Conservation (phyloP, 1,140 invertebrate species). For the Apis dorsata region DNA sequence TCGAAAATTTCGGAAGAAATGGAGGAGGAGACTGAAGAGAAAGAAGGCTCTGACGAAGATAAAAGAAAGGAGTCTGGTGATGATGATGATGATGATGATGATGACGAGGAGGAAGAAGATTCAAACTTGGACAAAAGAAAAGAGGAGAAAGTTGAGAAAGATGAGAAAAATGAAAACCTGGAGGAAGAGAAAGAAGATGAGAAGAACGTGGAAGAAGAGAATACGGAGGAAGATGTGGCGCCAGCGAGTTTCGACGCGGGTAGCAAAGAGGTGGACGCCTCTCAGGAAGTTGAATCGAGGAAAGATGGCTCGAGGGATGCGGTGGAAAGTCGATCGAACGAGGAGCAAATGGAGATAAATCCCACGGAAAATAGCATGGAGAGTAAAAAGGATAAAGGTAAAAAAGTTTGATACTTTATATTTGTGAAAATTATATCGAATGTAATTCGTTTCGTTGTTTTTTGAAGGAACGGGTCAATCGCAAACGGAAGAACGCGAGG, state of each 20-base stretch:
- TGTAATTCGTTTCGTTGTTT: background rate
- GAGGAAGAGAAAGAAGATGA: conserved; percentile 58
- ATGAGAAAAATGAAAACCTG: conserved; percentile 64
- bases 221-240: conserved; percentile 72
- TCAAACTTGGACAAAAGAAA: conserved; percentile 53
- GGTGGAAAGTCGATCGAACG: conserved; percentile 61
- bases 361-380: conserved; percentile 76
- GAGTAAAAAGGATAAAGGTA: conserved; percentile 73
- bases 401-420: too few species aligned
- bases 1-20: conserved; percentile 68
- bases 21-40: conserved; percentile 61
- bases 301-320: conserved; percentile 75
- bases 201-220: conserved; percentile 73
- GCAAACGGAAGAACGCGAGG: conserved; percentile 65
- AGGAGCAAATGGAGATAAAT: conserved; percentile 58
- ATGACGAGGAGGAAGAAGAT: conserved; percentile 61
- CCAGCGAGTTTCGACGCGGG: conserved; percentile 67
- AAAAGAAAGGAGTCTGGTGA: conserved; percentile 70
- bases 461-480: conserved; percentile 75
- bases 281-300: conserved; percentile 70
- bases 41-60: conserved; percentile 65
- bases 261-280: conserved; percentile 73
- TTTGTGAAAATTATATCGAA: background rate
- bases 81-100: conserved; percentile 61
- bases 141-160: conserved; percentile 70